Percentiles rank a stretch among this genome's conserved stretches.
phyloP scores from a whole-genome alignment of 2,888 invertebrate species.

The Ctenicera cuprea region DNA sequence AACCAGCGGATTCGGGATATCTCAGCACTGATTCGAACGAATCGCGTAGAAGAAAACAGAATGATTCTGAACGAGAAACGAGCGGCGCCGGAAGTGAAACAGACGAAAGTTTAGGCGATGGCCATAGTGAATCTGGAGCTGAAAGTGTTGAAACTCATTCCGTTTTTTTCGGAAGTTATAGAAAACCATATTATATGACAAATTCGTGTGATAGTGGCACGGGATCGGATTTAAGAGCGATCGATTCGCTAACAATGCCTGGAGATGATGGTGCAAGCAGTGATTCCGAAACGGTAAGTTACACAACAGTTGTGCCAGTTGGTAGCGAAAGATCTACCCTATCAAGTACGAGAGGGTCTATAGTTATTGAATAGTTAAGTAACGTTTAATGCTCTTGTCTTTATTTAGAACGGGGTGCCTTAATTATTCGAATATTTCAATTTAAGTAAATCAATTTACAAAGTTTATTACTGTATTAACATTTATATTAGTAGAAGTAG shows the following conservation, averaged over 20 bases:
- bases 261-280: slow-evolving; percentile 67
- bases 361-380: slow-evolving; percentile 32
- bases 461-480: too few relatives aligned
- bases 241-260: slow-evolving; percentile 57
- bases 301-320: slow-evolving; percentile 70
- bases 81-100: slow-evolving; percentile 77
- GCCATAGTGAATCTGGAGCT: slow-evolving; percentile 90
- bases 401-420: too few relatives aligned
- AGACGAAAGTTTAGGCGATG: slow-evolving; percentile 85
- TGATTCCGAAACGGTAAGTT: slow-evolving; percentile 73
- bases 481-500: too few relatives aligned
- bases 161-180: slow-evolving; percentile 86
- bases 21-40: slow-evolving; percentile 88
- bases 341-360: slow-evolving; percentile 34
- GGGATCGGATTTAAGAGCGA: slow-evolving; percentile 56
- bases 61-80: slow-evolving; percentile 73
- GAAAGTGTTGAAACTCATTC: slow-evolving; percentile 92
- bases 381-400: too few relatives aligned
- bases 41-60: slow-evolving; percentile 72
- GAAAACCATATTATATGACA: slow-evolving; percentile 69
- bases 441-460: too few relatives aligned
- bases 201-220: slow-evolving; percentile 70
- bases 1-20: slow-evolving; percentile 86
- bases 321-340: slow-evolving; percentile 31
- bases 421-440: not conserved